A percentile compares a stretch with the other conserved stretches of the same genome.
These are phyloP conservation scores for Balaeniceps rex DNA, from an alignment of 2,113 vertebrate genomes.

Conservation along the genomic window DNA sequence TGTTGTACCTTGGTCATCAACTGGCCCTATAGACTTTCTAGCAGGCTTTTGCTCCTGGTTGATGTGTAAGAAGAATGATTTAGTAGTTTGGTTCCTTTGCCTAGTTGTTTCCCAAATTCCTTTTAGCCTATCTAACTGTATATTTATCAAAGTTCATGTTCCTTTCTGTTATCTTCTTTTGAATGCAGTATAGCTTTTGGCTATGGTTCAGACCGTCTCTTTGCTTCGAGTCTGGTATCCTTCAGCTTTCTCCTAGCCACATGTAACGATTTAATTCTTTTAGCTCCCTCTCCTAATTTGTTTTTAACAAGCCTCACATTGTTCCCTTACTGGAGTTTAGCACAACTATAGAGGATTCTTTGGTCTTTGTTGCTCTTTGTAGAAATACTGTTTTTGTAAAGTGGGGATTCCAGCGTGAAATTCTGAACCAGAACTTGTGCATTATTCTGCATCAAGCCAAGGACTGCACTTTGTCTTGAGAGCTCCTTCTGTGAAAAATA, in stretches of 20 bases:
- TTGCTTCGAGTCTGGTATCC: neutral
- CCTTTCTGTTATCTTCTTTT: neutral
- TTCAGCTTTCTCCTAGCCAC: neutral
- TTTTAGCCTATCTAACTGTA: neutral
- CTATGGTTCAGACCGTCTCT: neutral
- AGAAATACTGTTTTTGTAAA: neutral
- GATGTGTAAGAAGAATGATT: neutral
- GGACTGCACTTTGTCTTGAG: neutral
- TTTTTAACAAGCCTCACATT: neutral
- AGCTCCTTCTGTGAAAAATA: neutral
- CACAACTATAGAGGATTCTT: neutral
- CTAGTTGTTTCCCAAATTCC: neutral
- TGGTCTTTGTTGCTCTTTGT: neutral
- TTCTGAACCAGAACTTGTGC: neutral
- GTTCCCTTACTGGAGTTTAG: neutral
- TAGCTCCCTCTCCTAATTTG: neutral
- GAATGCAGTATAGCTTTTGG: neutral
- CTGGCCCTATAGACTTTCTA: neutral
- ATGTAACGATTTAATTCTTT: neutral
- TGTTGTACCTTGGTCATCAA: neutral
- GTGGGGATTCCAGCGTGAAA: fast-evolving
- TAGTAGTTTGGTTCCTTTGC: neutral
- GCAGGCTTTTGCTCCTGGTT: neutral
- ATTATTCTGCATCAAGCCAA: neutral
- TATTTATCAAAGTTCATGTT: neutral